Conservation (phyloP, 2,113 vertebrate species). For the Lepus europaeus region DNA sequence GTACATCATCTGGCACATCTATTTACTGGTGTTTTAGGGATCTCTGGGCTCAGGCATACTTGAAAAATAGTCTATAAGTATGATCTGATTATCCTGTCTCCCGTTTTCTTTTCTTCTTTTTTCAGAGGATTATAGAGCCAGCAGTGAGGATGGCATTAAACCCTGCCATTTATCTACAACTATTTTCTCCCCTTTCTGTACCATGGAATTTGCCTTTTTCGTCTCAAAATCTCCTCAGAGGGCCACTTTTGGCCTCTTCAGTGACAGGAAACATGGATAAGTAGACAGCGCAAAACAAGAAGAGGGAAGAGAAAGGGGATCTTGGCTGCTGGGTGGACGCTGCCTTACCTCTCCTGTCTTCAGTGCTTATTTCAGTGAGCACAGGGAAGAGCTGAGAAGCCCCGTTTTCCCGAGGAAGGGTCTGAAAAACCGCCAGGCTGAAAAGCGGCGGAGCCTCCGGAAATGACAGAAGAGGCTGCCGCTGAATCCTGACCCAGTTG, state of each 20-base stretch:
- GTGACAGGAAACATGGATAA: neutral
- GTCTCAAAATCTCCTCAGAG: neutral
- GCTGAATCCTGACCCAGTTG: slow-evolving; percentile 6
- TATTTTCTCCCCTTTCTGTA: neutral
- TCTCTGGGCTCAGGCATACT: neutral
- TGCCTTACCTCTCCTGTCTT: neutral
- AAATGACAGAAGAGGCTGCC: slow-evolving; percentile 25
- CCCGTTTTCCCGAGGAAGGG: slow-evolving; percentile 18
- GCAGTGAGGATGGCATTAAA: neutral
- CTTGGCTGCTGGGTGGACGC: slow-evolving; percentile 1
- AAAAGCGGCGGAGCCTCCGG: slow-evolving; percentile 18
- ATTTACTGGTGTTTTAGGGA: slow-evolving; percentile 19
- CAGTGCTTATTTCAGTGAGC: slow-evolving; percentile 12
- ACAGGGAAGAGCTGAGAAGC: neutral
- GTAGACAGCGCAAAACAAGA: neutral
- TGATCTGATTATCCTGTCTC: slow-evolving; percentile 10
- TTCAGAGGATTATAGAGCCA: neutral
- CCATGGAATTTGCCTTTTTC: neutral
- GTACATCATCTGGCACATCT: slow-evolving; percentile 44
- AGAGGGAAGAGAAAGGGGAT: neutral
- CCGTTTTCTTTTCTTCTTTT: neutral
- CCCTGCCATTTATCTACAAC: slow-evolving; percentile 23
- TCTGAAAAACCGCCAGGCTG: slow-evolving; percentile 12
- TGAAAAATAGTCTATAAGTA: slow-evolving; percentile 37
- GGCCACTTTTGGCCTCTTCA: neutral